These are phyloP conservation scores for Harpagoxenus sublaevis DNA, from an alignment of 2,888 invertebrate species.

Conservation along the genomic window DNA sequence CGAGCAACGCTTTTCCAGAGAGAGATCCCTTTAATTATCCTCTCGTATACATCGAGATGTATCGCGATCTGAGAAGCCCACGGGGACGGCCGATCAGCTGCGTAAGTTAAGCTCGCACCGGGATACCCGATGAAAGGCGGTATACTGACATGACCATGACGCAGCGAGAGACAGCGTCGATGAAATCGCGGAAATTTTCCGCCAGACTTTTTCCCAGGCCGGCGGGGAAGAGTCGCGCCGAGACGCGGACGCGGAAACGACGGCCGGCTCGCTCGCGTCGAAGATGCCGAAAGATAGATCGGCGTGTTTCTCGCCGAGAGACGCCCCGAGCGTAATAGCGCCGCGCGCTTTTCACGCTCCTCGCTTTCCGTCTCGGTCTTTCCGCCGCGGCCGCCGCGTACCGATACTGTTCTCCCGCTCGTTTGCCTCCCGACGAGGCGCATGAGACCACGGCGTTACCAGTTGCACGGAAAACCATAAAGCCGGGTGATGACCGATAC, in stretches of 20 bases:
- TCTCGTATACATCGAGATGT: slow-evolving; percentile 17
- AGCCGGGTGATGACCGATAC: slow-evolving; percentile 80
- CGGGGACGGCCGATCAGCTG: slow-evolving; percentile 27
- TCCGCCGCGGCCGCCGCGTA: not conserved
- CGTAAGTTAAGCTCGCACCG: slow-evolving; percentile 24
- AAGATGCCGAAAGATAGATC: slow-evolving; percentile 70
- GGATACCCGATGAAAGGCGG: slow-evolving; percentile 45
- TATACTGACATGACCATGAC: not conserved
- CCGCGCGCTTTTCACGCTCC: slow-evolving; percentile 49
- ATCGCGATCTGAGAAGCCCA: slow-evolving; percentile 28
- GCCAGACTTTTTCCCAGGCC: slow-evolving; percentile 41
- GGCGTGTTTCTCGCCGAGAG: slow-evolving; percentile 58
- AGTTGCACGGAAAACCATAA: slow-evolving; percentile 75
- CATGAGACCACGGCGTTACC: slow-evolving; percentile 45
- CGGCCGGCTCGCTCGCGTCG: slow-evolving; percentile 2
- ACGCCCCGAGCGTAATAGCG: slow-evolving; percentile 60
- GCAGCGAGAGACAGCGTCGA: slow-evolving; percentile 20
- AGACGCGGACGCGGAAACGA: slow-evolving; percentile 54
- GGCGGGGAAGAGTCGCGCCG: slow-evolving; percentile 43
- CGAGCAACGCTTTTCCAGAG: slow-evolving; percentile 21
- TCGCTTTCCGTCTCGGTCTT: slow-evolving; percentile 19
- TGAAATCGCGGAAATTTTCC: slow-evolving; percentile 54
- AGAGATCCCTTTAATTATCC: slow-evolving; percentile 33
- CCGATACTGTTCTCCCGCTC: not conserved
- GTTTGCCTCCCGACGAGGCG: not conserved